These are phyloP conservation scores for Mycogona germanica DNA, from an alignment of 2,888 invertebrate genomes.

Conservation along the genomic window DNA sequence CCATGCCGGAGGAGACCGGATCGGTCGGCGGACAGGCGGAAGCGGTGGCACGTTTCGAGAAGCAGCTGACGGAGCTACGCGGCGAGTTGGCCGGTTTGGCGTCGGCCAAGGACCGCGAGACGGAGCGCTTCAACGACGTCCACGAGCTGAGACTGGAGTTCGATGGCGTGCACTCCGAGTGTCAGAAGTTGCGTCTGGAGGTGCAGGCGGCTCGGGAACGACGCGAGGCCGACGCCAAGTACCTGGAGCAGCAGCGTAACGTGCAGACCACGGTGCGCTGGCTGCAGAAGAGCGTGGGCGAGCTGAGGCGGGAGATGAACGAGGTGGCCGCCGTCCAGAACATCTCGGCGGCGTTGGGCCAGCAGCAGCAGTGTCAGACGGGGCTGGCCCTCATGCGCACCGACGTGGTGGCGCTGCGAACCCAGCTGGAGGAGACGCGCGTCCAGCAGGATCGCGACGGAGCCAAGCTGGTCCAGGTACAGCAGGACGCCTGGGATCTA, in stretches of 20 bases:
- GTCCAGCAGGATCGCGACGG: conserved; percentile 19
- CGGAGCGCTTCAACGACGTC: conserved; percentile 11
- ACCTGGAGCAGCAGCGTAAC: conserved; percentile 13
- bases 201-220: conserved; percentile 18
- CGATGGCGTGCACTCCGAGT: conserved; percentile 21
- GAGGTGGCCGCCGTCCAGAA: conserved; percentile 23
- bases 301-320: conserved; percentile 22
- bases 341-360: conserved; percentile 19
- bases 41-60: conserved; percentile 5
- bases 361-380: conserved; percentile 18
- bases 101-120: conserved; percentile 16
- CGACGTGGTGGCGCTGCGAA: conserved; percentile 21
- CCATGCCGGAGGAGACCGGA: not conserved
- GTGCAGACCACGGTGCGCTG: conserved; percentile 18
- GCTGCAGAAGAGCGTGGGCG: conserved; percentile 20
- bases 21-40: not conserved
- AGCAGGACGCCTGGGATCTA: conserved; percentile 28
- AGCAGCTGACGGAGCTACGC: conserved; percentile 15
- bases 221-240: conserved; percentile 16
- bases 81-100: conserved; percentile 18
- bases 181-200: conserved; percentile 18
- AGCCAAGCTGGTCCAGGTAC: conserved; percentile 23
- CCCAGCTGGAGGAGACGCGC: conserved; percentile 20
- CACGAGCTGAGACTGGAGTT: conserved; percentile 19
- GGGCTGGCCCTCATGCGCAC: conserved; percentile 21